Base-by-base conservation (phyloP, 1,140 invertebrate species). In the Cyphomyrmex costatus region DNA sequence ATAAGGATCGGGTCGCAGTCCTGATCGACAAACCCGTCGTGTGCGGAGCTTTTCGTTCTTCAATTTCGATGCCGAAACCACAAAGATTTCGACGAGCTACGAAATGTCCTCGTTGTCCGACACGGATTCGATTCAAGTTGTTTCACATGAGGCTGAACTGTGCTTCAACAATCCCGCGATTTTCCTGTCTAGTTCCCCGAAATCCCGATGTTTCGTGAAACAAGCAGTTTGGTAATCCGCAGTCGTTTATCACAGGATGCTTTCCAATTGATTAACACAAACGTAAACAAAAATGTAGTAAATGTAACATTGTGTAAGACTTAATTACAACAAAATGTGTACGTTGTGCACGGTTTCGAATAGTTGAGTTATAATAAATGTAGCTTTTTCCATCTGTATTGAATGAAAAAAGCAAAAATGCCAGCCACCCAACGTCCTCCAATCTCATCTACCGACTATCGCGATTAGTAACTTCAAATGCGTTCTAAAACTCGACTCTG, bases 1-100 rank as follows among this genome's bases (percentile, higher is more conserved):
- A 27, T 76, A 33, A 89, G 46, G 42, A 89, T 89, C 36, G 68
- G 53, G 33, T 61, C 70, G 24, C 27, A 27, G 2, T 70, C 27
- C 42, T 71, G 49, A 68, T 60, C 78, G 61, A 70, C 51, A 76
- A 74, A 19, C 27, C 27, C 30, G 27, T 42, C 46, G 46, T 21
- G 6, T 76, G 53, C 19, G 46, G 53, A 16, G 53, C 0, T 60
- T 42, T 12, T 0, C 24, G 24, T 19, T 56, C 2, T 27, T 3
- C 19, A 56, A 21, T 21, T 21, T n/a, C 19, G 49, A n/a, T n/a
- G 3, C 21, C n/a, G 33, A 51, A 56, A 68, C n/a, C 24, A 19
- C n/a, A 24, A 61, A 61, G 24, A 33, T 74, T 49, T 49, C 12
- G 16, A 42, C 8, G n/a, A 46, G n/a, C 19, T 33, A 66, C 24